A percentile compares a stretch with the other conserved stretches of the same genome.
phyloP scores from a whole-genome alignment of 2,113 vertebrate species.

The Pedetes capensis region DNA sequence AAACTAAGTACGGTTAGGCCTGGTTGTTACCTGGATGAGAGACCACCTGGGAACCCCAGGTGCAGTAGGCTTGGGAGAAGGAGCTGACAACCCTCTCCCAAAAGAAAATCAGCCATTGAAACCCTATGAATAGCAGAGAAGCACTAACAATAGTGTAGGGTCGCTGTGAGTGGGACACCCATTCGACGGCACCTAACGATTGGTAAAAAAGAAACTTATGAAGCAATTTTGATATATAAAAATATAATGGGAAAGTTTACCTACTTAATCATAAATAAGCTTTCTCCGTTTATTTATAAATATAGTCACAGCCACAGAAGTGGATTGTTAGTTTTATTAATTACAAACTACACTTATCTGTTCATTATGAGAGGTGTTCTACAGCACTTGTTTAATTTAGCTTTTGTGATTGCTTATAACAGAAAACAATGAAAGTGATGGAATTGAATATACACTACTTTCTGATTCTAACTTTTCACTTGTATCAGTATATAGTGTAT shows the following conservation, averaged over 20 bases:
- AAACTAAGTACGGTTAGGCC: too few relatives aligned
- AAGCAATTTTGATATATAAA: neutral
- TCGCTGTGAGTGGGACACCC: too few relatives aligned
- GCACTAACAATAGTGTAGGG: too few relatives aligned
- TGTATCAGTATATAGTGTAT: neutral
- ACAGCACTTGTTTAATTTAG: neutral
- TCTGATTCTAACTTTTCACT: neutral
- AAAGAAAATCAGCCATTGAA: too few relatives aligned
- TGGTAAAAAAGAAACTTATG: conserved; percentile 16
- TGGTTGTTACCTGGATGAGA: too few relatives aligned
- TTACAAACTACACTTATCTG: neutral
- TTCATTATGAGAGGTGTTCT: neutral
- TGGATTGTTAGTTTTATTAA: neutral
- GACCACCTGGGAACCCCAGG: too few relatives aligned
- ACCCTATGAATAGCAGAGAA: too few relatives aligned
- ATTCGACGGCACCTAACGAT: too few relatives aligned
- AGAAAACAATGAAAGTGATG: conserved; percentile 1
- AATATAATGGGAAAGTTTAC: neutral
- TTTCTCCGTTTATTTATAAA: neutral
- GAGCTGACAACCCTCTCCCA: too few relatives aligned
- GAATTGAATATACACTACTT: neutral
- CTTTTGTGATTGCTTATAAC: neutral
- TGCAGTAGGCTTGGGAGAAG: too few relatives aligned
- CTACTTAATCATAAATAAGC: neutral
- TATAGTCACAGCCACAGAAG: neutral